Evolutionary conservation across 2,113 vertebrate species (phyloP).

Genomic region (Ceyx melanurus): DNA sequence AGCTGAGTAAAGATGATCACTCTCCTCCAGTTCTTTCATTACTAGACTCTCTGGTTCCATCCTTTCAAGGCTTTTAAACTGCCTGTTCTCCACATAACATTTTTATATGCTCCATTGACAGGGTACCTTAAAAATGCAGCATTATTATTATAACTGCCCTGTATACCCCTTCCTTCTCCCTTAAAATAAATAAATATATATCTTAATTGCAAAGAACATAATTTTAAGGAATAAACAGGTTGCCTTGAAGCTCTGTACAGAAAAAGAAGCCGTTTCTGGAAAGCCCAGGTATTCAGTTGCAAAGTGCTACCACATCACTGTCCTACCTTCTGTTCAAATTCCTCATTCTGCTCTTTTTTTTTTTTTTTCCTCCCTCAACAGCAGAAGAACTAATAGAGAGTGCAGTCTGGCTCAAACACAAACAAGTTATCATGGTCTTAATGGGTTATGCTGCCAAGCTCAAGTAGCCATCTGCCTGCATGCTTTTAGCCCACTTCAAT

Average conservation of each 20-base stretch:
- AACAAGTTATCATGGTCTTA: constrained; percentile 18
- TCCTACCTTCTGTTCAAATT: neutral
- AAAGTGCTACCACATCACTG: neutral
- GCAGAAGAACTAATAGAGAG: neutral
- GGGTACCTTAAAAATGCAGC: neutral
- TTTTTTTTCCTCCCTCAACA: neutral
- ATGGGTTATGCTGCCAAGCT: neutral
- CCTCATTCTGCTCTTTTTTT: neutral
- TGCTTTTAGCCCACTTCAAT: constrained; percentile 39
- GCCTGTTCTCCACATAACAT: neutral
- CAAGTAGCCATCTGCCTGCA: constrained; percentile 49
- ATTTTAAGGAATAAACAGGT: neutral
- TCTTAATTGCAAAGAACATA: neutral
- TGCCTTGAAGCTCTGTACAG: neutral
- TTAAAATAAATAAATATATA: neutral
- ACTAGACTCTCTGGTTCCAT: neutral
- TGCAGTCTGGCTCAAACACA: neutral
- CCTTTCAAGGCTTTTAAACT: neutral
- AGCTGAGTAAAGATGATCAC: neutral
- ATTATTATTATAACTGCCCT: neutral
- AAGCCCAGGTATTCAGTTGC: neutral
- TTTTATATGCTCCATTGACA: neutral
- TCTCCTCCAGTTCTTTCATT: neutral
- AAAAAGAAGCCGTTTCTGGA: neutral
- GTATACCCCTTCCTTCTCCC: neutral